Conservation (phyloP, 2,113 vertebrate species). For the Larimichthys crocea region DNA sequence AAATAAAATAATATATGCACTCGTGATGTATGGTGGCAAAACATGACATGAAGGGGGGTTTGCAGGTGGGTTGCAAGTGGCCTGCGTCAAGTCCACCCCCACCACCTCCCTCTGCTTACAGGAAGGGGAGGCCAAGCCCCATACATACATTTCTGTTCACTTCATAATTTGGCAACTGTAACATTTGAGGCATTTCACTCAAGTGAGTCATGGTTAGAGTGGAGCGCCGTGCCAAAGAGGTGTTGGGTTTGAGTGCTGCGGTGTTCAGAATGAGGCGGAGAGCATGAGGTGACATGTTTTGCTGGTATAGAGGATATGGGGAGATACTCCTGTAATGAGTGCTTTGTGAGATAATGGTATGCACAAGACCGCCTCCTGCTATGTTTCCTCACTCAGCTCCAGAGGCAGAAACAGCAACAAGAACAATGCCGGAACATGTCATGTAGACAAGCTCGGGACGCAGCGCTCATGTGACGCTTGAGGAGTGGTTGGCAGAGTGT, state of each 20-base stretch:
- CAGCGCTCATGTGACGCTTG: slow-evolving; percentile 3
- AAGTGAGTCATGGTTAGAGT: slow-evolving; percentile 78
- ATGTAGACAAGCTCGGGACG: slow-evolving; percentile 31
- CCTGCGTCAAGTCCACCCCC: neutral
- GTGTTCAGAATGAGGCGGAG: slow-evolving; percentile 54
- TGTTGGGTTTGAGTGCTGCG: slow-evolving; percentile 60
- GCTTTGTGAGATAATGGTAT: slow-evolving; percentile 80
- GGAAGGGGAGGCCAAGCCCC: slow-evolving; percentile 50
- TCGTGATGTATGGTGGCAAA: slow-evolving; percentile 50
- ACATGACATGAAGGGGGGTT: slow-evolving; percentile 34
- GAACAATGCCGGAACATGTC: slow-evolving; percentile 74
- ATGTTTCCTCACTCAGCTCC: slow-evolving; percentile 63
- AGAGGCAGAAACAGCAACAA: slow-evolving; percentile 64
- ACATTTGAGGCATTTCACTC: slow-evolving; percentile 77
- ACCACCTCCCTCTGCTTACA: slow-evolving; percentile 28
- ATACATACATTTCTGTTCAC: slow-evolving; percentile 67
- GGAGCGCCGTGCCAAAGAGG: slow-evolving; percentile 65
- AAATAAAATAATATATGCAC: slow-evolving; percentile 49
- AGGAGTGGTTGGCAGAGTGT: slow-evolving; percentile 26
- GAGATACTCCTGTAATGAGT: slow-evolving; percentile 81
- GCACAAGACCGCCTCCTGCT: slow-evolving; percentile 63
- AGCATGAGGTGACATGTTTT: slow-evolving; percentile 83
- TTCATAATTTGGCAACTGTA: slow-evolving; percentile 71
- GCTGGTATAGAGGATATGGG: slow-evolving; percentile 75
- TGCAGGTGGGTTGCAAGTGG: slow-evolving; percentile 30